These are phyloP conservation scores for Lipotes vexillifer DNA, from an alignment of 2,113 vertebrate species.

Conservation along the genomic window DNA sequence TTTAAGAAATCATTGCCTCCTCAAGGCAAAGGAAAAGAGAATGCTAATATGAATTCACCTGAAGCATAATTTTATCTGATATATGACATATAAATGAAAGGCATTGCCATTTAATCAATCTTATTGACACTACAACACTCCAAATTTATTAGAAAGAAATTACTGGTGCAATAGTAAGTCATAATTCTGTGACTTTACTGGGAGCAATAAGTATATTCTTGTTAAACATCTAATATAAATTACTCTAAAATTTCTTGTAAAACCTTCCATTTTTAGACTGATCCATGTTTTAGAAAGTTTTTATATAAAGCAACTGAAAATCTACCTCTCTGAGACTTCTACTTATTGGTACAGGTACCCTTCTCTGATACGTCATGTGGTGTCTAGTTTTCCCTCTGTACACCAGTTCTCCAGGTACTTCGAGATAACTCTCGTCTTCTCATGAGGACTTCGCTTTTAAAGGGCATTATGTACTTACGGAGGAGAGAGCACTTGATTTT, in stretches of 20 bases:
- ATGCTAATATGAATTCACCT: background rate
- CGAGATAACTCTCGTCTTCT: background rate
- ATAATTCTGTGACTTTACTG: background rate
- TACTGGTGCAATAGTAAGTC: background rate
- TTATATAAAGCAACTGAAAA: background rate
- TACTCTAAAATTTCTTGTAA: background rate
- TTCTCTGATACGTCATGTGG: background rate
- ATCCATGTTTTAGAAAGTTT: background rate
- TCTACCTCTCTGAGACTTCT: background rate
- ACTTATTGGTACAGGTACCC: background rate
- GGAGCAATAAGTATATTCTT: background rate
- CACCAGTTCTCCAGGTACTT: background rate
- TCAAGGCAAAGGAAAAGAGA: background rate
- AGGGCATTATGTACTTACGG: background rate
- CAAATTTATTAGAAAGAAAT: background rate
- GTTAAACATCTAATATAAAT: background rate
- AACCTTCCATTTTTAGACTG: background rate
- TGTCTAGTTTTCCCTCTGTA: background rate
- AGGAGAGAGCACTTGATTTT: background rate
- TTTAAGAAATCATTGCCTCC: background rate
- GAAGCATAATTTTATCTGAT: background rate
- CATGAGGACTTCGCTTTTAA: background rate
- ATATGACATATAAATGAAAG: background rate
- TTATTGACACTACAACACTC: background rate
- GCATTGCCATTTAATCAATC: background rate